These are phyloP conservation scores for Cliona cf. orientalis DNA, from an alignment of 37 sponge, comb jelly and placozoan genomes.

Conservation along the genomic window DNA sequence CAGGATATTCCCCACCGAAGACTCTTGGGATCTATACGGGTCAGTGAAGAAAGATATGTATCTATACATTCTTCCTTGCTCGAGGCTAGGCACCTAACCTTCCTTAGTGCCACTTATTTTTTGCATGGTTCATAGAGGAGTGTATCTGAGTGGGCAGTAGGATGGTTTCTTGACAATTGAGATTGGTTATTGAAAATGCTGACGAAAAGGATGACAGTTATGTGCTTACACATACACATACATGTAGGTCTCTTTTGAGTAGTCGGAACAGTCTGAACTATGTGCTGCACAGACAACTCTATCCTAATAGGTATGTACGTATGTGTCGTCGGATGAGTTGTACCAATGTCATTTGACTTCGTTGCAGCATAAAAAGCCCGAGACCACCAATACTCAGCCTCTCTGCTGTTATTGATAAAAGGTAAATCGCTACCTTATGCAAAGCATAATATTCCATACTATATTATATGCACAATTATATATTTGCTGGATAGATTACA, in stretches of 20 bases:
- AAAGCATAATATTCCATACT: too few species aligned
- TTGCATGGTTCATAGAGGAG: too few species aligned
- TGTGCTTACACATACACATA: not conserved
- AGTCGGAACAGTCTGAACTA: constrained; percentile 50
- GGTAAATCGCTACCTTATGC: not conserved
- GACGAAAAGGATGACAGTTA: not conserved
- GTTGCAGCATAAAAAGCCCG: too few species aligned
- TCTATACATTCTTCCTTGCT: too few species aligned
- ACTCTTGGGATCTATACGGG: constrained; percentile 78
- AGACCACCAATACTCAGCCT: not conserved
- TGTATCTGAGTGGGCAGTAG: too few species aligned
- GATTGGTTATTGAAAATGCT: too few species aligned
- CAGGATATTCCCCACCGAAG: constrained; percentile 75
- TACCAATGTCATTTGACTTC: too few species aligned
- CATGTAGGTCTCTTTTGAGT: constrained; percentile 34
- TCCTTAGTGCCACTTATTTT: too few species aligned
- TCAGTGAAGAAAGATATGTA: constrained; percentile 13
- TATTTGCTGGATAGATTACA: not conserved
- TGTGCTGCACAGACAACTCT: constrained; percentile 65
- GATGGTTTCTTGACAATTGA: not conserved
- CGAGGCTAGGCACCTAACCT: too few species aligned
- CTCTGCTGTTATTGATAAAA: constrained; percentile 11
- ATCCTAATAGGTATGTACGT: constrained; percentile 74
- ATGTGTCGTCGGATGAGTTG: too few species aligned
- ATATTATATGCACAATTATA: too few species aligned